A percentile compares a stretch with the other conserved stretches of the same genome.
These are phyloP conservation scores for Gasterosteus nipponicus DNA, from an alignment of 2,113 vertebrate species.

Conservation along the genomic window DNA sequence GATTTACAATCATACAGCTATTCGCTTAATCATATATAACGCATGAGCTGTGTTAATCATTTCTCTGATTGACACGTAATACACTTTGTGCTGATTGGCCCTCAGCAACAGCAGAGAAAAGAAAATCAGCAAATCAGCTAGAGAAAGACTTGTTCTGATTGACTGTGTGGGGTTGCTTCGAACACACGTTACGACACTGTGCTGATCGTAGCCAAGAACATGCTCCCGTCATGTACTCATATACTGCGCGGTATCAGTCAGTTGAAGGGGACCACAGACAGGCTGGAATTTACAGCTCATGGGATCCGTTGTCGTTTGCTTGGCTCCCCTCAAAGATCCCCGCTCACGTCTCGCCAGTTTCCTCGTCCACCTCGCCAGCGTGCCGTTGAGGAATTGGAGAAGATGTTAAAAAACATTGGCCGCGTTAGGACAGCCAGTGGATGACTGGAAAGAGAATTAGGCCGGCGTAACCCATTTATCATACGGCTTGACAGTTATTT, in stretches of 20 bases:
- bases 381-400: constrained; percentile 5
- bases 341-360: not conserved
- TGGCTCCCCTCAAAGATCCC: constrained; percentile 28
- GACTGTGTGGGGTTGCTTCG: not conserved
- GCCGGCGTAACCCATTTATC: constrained; percentile 26
- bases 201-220: not conserved
- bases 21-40: not conserved
- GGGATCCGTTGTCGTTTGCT: constrained; percentile 4
- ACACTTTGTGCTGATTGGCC: not conserved
- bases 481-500: constrained; percentile 31
- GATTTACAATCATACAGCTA: not conserved
- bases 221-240: not conserved
- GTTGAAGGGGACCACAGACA: constrained; percentile 4
- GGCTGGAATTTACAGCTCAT: constrained; percentile 13
- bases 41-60: not conserved
- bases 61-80: not conserved
- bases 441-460: constrained; percentile 29
- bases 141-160: not conserved
- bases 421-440: constrained; percentile 6
- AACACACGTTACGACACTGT: not conserved
- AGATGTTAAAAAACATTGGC: constrained; percentile 23
- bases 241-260: not conserved
- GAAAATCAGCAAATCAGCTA: not conserved
- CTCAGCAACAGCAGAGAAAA: not conserved
- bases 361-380: not conserved